phyloP scores from a whole-genome alignment of 2,113 vertebrate species.

The Tautogolabrus adspersus region DNA sequence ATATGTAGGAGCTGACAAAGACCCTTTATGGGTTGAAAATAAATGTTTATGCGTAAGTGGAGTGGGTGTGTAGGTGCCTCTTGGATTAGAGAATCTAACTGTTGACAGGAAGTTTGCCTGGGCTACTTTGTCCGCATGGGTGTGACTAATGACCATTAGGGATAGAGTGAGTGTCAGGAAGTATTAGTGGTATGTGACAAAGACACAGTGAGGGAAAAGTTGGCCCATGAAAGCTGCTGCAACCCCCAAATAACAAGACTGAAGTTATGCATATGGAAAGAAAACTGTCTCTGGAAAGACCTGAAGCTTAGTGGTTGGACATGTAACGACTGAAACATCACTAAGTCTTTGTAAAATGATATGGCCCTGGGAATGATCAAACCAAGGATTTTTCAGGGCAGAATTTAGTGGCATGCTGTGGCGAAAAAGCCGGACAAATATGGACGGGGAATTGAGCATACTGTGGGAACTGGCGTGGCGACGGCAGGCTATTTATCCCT shows the following conservation, averaged over 20 bases:
- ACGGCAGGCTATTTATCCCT: no score
- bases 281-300: slow-evolving; percentile 3
- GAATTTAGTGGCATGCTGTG: no score
- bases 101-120: slow-evolving; percentile 49
- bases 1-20: slow-evolving; percentile 50
- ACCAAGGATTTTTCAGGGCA: no score
- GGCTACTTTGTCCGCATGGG: slow-evolving; percentile 42
- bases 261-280: slow-evolving; percentile 37
- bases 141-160: slow-evolving; percentile 64
- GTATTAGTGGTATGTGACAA: slow-evolving; percentile 43
- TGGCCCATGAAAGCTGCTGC: slow-evolving; percentile 28
- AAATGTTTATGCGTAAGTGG: slow-evolving; percentile 42
- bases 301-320: background rate
- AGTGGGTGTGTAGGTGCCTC: slow-evolving; percentile 52
- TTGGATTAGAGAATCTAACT: slow-evolving; percentile 38
- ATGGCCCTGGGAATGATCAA: background rate
- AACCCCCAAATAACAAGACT: slow-evolving; percentile 26
- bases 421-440: no score
- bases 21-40: slow-evolving; percentile 42
- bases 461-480: no score
- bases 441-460: no score
- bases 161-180: slow-evolving; percentile 45
- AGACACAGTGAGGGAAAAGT: slow-evolving; percentile 29
- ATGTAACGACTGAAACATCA: background rate
- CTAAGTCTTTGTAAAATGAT: background rate